A percentile compares a stretch with the other conserved stretches of the same genome.
phyloP scores from a whole-genome alignment of 2,797 vertebrate species.

The Neomorphus geoffroyi region DNA sequence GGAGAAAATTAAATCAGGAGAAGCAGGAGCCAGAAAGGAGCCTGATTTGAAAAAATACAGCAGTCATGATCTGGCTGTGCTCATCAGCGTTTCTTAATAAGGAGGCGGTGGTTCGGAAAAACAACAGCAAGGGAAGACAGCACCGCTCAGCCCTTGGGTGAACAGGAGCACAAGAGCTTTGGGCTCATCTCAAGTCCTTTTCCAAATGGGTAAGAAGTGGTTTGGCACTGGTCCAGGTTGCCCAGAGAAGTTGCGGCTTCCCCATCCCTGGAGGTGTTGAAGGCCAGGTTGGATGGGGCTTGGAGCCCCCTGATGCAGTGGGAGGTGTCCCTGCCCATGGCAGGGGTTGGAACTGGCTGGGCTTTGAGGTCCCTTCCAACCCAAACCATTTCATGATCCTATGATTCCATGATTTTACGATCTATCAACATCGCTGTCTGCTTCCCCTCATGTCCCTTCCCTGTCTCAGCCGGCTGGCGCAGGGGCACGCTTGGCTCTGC shows the following conservation, averaged over 20 bases:
- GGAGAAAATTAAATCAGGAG: neutral
- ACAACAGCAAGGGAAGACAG: rapidly evolving
- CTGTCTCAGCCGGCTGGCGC: rapidly evolving
- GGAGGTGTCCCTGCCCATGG: too few species aligned
- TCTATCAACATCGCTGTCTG: rapidly evolving
- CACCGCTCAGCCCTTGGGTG: neutral
- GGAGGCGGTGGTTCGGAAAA: rapidly evolving
- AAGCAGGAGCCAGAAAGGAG: neutral
- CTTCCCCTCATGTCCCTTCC: neutral
- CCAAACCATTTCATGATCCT: too few species aligned
- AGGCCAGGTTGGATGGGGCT: too few species aligned
- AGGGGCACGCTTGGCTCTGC: rapidly evolving
- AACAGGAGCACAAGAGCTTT: neutral
- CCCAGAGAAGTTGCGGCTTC: too few species aligned
- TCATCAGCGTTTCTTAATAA: neutral
- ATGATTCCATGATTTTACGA: neutral
- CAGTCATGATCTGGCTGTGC: neutral
- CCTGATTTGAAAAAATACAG: neutral
- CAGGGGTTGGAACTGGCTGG: too few species aligned
- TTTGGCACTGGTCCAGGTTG: neutral
- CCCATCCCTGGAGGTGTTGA: too few species aligned
- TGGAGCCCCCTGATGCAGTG: too few species aligned
- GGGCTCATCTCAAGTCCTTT: neutral
- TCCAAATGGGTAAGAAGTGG: neutral
- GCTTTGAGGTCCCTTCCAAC: too few species aligned